Conservation (phyloP, 2,113 vertebrate genomes). For the Grus americana region DNA sequence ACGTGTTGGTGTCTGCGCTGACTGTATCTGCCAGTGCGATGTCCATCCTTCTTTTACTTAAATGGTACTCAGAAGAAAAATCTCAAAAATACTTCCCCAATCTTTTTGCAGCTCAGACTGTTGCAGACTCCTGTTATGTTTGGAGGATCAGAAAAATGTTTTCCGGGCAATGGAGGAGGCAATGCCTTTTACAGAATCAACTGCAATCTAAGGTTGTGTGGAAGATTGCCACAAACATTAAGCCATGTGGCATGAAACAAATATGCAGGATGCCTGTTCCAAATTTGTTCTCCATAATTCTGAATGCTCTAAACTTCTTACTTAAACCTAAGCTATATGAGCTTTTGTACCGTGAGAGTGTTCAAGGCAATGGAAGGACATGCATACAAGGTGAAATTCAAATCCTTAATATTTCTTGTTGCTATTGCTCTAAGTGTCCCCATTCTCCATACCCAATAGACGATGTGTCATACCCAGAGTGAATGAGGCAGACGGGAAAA, state of each 20-base stretch:
- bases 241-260: neutral
- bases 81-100: neutral
- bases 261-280: neutral
- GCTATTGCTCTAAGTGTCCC: neutral
- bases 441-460: neutral
- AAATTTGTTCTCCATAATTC: neutral
- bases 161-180: neutral
- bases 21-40: neutral
- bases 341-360: neutral
- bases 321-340: fast-evolving
- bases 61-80: neutral
- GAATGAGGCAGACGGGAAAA: neutral
- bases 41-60: neutral
- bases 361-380: neutral
- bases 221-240: neutral
- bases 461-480: fast-evolving
- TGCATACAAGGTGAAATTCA: neutral
- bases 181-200: neutral
- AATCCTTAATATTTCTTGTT: neutral
- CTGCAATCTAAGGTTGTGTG: neutral
- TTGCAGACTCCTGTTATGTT: neutral
- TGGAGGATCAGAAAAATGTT: neutral
- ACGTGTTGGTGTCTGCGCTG: fast-evolving
- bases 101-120: neutral
- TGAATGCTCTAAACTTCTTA: neutral